Conservation (phyloP, 2,888 invertebrate genomes). For the Plemyria rubiginata region DNA sequence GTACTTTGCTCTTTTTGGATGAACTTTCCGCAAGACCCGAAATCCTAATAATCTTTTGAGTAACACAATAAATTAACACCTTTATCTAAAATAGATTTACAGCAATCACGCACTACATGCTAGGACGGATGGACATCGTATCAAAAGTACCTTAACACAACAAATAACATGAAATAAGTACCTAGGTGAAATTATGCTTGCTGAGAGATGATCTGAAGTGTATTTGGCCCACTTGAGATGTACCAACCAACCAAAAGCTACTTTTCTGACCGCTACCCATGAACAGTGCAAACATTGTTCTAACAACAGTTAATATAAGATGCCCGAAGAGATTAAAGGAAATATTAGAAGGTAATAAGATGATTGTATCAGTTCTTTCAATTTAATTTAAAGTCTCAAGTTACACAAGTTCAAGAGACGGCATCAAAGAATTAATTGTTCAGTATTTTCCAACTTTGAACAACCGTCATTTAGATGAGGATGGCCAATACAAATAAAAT, state of each 20-base stretch:
- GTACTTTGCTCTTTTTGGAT: too few species aligned
- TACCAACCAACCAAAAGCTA: not conserved
- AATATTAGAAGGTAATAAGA: constrained; percentile 46
- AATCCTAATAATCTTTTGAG: too few species aligned
- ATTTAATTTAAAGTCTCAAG: constrained; percentile 37
- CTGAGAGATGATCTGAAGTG: not conserved
- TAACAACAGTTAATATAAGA: constrained; percentile 50
- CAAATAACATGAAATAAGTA: too few species aligned
- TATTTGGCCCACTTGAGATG: not conserved
- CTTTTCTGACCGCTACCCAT: constrained; percentile 17
- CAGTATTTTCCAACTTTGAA: constrained; percentile 9
- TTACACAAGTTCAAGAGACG: constrained; percentile 33
- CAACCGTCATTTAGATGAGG: constrained; percentile 4
- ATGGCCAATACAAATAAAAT: constrained; percentile 2
- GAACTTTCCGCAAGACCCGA: too few species aligned
- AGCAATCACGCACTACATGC: too few species aligned
- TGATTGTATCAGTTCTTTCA: constrained; percentile 42
- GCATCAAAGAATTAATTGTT: constrained; percentile 29
- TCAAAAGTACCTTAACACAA: too few species aligned
- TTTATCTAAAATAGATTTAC: too few species aligned
- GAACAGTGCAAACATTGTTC: constrained; percentile 63
- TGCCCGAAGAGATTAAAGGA: constrained; percentile 57
- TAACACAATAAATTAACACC: too few species aligned
- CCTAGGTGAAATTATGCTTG: not conserved
- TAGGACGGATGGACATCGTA: too few species aligned